A percentile compares a stretch with the other conserved stretches of the same genome.
These are phyloP conservation scores for Sinocyclocheilus anshuiensis DNA, from an alignment of 2,113 vertebrate species.

Conservation along the genomic window DNA sequence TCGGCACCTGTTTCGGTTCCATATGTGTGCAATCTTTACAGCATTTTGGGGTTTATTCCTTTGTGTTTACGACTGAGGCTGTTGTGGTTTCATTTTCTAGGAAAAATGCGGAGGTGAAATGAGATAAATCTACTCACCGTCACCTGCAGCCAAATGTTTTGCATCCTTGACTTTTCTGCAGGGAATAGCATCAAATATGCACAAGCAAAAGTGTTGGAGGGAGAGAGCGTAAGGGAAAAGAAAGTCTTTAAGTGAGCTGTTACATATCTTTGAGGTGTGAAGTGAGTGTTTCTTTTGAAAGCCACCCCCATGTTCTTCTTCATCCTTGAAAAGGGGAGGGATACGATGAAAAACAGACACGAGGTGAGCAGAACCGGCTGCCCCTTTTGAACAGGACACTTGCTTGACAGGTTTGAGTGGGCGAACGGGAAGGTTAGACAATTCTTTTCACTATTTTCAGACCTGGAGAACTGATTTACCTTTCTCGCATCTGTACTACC, in stretches of 20 bases:
- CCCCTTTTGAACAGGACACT: constrained; percentile 23
- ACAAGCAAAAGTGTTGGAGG: constrained; percentile 17
- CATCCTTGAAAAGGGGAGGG: constrained; percentile 15
- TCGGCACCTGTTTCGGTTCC: background rate
- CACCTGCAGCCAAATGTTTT: constrained; percentile 27
- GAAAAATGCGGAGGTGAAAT: background rate
- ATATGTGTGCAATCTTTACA: background rate
- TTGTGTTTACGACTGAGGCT: background rate
- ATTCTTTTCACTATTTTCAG: background rate
- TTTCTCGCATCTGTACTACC: background rate
- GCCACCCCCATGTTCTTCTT: constrained; percentile 31
- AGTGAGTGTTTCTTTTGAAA: constrained; percentile 38
- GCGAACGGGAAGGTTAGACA: constrained; percentile 24
- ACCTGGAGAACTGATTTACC: constrained; percentile 20
- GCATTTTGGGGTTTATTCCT: background rate
- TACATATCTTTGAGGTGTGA: constrained; percentile 21
- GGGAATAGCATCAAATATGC: constrained; percentile 34
- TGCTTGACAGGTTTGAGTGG: constrained; percentile 33
- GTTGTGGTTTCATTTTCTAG: constrained; percentile 4
- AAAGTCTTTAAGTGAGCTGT: constrained; percentile 36
- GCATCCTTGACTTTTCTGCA: constrained; percentile 35
- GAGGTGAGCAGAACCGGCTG: constrained; percentile 20
- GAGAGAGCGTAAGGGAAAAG: background rate
- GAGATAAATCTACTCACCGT: background rate
- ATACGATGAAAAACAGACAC: background rate